A percentile compares a stretch with the other conserved stretches of the same genome.
phyloP scores from a whole-genome alignment of 2,113 vertebrate genomes.

The Neodontobutis hainanensis region DNA sequence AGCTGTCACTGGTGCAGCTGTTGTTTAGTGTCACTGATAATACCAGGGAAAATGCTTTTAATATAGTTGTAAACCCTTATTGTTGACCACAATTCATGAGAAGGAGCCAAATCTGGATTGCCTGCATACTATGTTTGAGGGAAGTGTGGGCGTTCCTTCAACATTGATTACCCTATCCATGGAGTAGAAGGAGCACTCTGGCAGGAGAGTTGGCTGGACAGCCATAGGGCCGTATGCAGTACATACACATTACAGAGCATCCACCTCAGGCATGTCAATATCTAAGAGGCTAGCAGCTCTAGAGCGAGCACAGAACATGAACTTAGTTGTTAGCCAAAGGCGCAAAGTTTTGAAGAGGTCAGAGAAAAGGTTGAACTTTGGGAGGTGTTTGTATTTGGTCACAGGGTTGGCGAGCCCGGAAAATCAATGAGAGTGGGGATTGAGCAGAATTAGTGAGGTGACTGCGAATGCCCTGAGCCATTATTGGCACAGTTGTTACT shows the following conservation, averaged over 20 bases:
- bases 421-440: slow-evolving; percentile 66
- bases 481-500: slow-evolving; percentile 54
- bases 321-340: slow-evolving; percentile 58
- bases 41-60: slow-evolving; percentile 15
- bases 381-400: slow-evolving; percentile 60
- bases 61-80: slow-evolving; percentile 24
- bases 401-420: slow-evolving; percentile 55
- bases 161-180: slow-evolving; percentile 57
- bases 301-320: slow-evolving; percentile 50
- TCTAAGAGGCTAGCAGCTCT: slow-evolving; percentile 48
- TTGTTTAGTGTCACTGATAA: slow-evolving; percentile 36
- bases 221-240: slow-evolving; percentile 44
- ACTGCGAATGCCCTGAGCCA: slow-evolving; percentile 42
- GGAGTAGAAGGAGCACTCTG: slow-evolving; percentile 56
- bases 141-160: slow-evolving; percentile 66
- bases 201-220: slow-evolving; percentile 57
- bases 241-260: slow-evolving; percentile 48
- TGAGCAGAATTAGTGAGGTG: slow-evolving; percentile 60
- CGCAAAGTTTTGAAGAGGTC: slow-evolving; percentile 67
- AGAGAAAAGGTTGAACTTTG: slow-evolving; percentile 53
- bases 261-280: slow-evolving; percentile 67
- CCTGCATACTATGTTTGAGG: slow-evolving; percentile 44
- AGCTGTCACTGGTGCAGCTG: slow-evolving; percentile 27
- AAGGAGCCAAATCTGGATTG: slow-evolving; percentile 28
- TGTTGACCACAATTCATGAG: slow-evolving; percentile 37